A percentile compares a stretch with the other conserved stretches of the same genome.
Evolutionary conservation across 1,140 invertebrate species (phyloP).

Genomic region (Anadara kagoshimensis): DNA sequence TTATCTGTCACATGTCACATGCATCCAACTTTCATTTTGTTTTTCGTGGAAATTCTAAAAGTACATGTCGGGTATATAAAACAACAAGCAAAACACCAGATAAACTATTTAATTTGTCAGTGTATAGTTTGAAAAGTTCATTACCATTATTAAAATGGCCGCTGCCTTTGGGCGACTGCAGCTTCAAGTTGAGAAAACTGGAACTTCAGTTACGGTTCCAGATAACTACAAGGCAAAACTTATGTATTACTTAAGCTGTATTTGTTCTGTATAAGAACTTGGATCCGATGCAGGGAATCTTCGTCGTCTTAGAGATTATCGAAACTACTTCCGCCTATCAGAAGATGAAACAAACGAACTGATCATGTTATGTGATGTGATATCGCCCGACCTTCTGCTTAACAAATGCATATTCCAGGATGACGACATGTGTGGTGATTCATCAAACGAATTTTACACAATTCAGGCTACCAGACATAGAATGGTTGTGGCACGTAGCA

Average conservation of each 20-base stretch:
- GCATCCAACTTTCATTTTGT: too few species aligned
- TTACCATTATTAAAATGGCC: too few species aligned
- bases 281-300: constrained; percentile 20
- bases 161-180: constrained; percentile 4
- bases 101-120: too few species aligned
- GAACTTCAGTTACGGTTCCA: constrained; percentile 22
- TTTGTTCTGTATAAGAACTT: constrained; percentile 28
- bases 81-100: too few species aligned
- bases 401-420: constrained; percentile 46
- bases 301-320: constrained; percentile 26
- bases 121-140: too few species aligned
- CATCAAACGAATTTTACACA: constrained; percentile 43
- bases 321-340: constrained; percentile 23
- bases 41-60: too few species aligned
- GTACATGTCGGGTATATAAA: too few species aligned
- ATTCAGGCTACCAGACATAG: constrained; percentile 27
- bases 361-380: constrained; percentile 22
- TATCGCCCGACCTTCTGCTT: constrained; percentile 33
- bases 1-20: too few species aligned
- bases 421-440: constrained; percentile 43
- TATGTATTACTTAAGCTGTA: constrained; percentile 48
- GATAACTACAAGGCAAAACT: constrained; percentile 34
- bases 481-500: constrained; percentile 24
- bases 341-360: constrained; percentile 24
- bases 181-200: constrained; percentile 19